A percentile compares a stretch with the other conserved stretches of the same genome.
Conservation (phyloP, 1,140 invertebrate genomes). For the Trypoxylus dichotomus region DNA sequence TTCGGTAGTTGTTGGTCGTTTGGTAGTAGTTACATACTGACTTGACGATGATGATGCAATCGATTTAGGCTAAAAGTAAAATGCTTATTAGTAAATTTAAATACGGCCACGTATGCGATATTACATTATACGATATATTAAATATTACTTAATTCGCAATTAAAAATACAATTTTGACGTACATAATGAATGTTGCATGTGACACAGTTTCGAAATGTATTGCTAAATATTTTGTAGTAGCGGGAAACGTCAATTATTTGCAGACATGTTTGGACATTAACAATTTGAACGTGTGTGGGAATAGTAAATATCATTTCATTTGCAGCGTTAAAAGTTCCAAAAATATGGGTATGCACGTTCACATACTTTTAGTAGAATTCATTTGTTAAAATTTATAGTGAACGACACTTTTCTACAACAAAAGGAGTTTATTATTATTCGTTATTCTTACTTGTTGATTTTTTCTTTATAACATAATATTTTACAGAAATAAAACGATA, state of each 20-base stretch:
- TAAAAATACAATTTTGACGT: not conserved
- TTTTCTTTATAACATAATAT: not conserved
- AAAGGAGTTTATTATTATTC: too few species aligned
- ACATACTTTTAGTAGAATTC: too few species aligned
- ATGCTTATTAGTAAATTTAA: not conserved
- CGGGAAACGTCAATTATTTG: not conserved
- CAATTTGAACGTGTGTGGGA: too few species aligned
- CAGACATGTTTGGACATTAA: too few species aligned
- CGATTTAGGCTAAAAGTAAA: conserved; percentile 25
- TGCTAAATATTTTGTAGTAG: not conserved
- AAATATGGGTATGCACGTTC: too few species aligned
- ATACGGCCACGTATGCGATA: not conserved
- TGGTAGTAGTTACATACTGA: conserved; percentile 40
- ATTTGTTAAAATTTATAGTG: too few species aligned
- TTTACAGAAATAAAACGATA: not conserved
- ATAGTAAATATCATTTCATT: too few species aligned
- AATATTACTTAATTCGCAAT: not conserved
- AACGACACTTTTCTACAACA: too few species aligned
- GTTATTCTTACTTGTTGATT: not conserved
- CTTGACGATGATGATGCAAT: not conserved
- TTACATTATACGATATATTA: not conserved
- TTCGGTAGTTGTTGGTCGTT: conserved; percentile 58
- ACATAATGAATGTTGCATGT: not conserved
- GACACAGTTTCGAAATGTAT: not conserved
- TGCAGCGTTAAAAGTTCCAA: too few species aligned